These are phyloP conservation scores for Cladopsammia gracilis DNA, from an alignment of 64 coral and sea anemone species.

Conservation along the genomic window DNA sequence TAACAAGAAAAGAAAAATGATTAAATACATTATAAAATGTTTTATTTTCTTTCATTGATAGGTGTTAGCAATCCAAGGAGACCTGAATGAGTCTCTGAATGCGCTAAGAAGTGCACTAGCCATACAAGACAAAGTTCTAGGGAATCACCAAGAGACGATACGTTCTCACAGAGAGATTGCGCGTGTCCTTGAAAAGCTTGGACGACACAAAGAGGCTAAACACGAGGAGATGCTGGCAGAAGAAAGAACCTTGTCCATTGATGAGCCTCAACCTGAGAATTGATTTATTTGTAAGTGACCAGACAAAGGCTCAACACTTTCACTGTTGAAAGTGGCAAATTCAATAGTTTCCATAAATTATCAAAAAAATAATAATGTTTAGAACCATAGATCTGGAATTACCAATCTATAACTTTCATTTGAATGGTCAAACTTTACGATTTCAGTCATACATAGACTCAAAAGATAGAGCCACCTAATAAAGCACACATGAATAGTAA, in stretches of 20 bases:
- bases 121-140: slow-evolving; percentile 85
- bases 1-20: too few species aligned
- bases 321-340: too few species aligned
- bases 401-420: too few species aligned
- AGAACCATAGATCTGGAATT: too few species aligned
- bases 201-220: slow-evolving; percentile 73
- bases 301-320: too few species aligned
- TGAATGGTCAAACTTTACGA: too few species aligned
- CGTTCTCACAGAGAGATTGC: slow-evolving; percentile 77
- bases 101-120: slow-evolving; percentile 70
- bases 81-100: slow-evolving; percentile 56
- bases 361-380: too few species aligned
- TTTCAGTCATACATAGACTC: too few species aligned
- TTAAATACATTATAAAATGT: not conserved
- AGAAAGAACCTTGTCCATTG: slow-evolving; percentile 14
- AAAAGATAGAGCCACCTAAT: too few species aligned
- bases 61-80: slow-evolving; percentile 51
- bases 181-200: slow-evolving; percentile 68
- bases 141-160: slow-evolving; percentile 84
- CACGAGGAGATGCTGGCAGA: slow-evolving; percentile 53
- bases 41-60: not conserved
- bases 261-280: slow-evolving; percentile 22
- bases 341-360: too few species aligned
- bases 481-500: too few species aligned
- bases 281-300: not conserved